Evolutionary conservation across 2,797 vertebrate species (phyloP).

Genomic region (Coreius guichenoti): DNA sequence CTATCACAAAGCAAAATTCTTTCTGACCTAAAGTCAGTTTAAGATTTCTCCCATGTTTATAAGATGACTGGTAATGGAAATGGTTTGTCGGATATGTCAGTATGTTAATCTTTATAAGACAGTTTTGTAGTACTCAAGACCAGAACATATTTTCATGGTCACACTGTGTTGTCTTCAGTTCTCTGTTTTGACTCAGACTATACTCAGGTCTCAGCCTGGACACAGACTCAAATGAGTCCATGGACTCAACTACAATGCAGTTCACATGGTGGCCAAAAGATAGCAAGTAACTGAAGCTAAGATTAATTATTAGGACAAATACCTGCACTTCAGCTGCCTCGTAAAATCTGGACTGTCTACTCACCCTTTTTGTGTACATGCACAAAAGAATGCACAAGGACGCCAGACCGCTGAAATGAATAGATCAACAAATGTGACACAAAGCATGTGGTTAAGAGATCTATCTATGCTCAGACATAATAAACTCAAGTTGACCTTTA

Average conservation of each 20-base stretch:
- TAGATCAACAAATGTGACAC: conserved; percentile 12
- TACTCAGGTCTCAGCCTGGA: neutral
- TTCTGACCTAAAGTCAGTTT: neutral
- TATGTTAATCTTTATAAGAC: neutral
- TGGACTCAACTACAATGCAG: neutral
- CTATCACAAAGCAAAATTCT: neutral
- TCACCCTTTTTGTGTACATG: neutral
- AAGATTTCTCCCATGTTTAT: neutral
- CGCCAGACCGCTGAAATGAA: neutral
- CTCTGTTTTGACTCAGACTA: neutral
- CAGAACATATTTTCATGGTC: neutral
- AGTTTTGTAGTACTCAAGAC: neutral
- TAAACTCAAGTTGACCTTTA: conserved; percentile 40
- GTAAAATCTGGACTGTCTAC: neutral
- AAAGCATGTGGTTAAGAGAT: neutral
- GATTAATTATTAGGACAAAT: neutral
- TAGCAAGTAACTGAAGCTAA: neutral
- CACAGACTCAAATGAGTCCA: neutral
- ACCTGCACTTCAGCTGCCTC: neutral
- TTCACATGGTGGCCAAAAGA: neutral
- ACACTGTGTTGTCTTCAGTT: neutral
- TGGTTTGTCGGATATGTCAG: neutral
- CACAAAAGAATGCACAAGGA: neutral
- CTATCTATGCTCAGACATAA: conserved; percentile 27
- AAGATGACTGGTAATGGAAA: neutral